These are phyloP conservation scores for Anguilla japonica DNA, from an alignment of 2,113 vertebrate species.

Conservation along the genomic window DNA sequence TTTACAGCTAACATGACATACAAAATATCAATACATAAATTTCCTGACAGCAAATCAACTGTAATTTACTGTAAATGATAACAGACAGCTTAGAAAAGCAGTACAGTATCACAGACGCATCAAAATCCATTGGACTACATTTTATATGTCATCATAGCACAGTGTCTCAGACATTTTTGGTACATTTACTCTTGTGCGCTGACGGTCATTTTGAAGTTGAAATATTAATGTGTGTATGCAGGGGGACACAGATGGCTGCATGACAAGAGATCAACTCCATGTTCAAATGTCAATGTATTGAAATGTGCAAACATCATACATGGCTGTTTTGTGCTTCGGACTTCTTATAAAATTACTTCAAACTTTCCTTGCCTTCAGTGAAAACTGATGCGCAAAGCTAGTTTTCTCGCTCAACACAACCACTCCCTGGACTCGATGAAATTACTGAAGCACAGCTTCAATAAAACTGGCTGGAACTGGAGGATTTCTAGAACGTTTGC, in stretches of 20 bases:
- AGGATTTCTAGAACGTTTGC: neutral
- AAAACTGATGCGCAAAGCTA: neutral
- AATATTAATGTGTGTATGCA: neutral
- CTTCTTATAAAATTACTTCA: neutral
- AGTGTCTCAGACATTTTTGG: slow-evolving; percentile 71
- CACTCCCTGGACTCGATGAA: neutral
- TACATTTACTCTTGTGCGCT: slow-evolving; percentile 63
- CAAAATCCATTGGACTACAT: slow-evolving; percentile 33
- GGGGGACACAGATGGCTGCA: neutral
- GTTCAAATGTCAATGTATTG: slow-evolving; percentile 8
- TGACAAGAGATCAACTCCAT: neutral
- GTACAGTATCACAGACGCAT: slow-evolving; percentile 15
- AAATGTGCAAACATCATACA: slow-evolving; percentile 2
- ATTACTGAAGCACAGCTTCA: neutral
- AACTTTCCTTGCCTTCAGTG: slow-evolving; percentile 6
- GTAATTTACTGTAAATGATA: slow-evolving; percentile 33
- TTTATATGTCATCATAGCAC: slow-evolving; percentile 61
- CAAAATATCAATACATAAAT: slow-evolving; percentile 62
- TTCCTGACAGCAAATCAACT: slow-evolving; percentile 50
- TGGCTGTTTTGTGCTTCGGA: neutral
- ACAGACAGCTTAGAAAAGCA: slow-evolving; percentile 20
- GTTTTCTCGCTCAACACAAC: neutral
- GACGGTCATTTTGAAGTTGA: slow-evolving; percentile 22
- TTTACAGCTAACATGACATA: slow-evolving; percentile 59
- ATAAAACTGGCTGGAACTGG: neutral